phyloP scores from a whole-genome alignment of 2,888 invertebrate species.

The Heliconius hortense region DNA sequence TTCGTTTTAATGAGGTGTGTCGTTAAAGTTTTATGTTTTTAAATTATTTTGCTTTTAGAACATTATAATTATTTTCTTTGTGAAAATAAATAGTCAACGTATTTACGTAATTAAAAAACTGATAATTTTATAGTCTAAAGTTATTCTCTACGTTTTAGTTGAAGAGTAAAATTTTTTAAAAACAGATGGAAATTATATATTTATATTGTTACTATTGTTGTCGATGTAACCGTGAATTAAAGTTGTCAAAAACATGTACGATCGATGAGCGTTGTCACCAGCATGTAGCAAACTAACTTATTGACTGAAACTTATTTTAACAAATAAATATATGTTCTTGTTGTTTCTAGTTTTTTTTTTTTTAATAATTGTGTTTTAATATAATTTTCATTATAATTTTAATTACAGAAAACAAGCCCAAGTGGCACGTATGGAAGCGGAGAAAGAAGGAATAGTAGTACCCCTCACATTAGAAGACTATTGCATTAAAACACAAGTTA shows the following conservation, averaged over 20 bases:
- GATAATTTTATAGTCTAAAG: neutral
- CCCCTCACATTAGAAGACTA: slow-evolving; percentile 99
- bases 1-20: neutral
- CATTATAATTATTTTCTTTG: neutral
- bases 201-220: neutral
- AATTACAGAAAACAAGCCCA: slow-evolving; percentile 95
- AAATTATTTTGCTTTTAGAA: neutral
- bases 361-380: neutral
- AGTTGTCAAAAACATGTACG: neutral
- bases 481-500: slow-evolving; percentile 96
- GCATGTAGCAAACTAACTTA: neutral
- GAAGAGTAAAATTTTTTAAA: neutral
- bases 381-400: slow-evolving; percentile 7
- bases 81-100: too few species aligned
- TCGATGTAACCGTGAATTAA: neutral
- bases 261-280: neutral
- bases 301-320: neutral
- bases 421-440: slow-evolving; percentile 96
- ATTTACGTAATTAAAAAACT: too few species aligned
- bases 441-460: slow-evolving; percentile 97
- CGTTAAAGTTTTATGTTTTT: neutral
- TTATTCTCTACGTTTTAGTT: neutral
- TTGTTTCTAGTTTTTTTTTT: neutral
- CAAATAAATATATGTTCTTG: neutral
- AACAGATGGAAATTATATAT: neutral